Evolutionary conservation across 1,140 invertebrate species (phyloP).

Genomic region (Ladona fulva): DNA sequence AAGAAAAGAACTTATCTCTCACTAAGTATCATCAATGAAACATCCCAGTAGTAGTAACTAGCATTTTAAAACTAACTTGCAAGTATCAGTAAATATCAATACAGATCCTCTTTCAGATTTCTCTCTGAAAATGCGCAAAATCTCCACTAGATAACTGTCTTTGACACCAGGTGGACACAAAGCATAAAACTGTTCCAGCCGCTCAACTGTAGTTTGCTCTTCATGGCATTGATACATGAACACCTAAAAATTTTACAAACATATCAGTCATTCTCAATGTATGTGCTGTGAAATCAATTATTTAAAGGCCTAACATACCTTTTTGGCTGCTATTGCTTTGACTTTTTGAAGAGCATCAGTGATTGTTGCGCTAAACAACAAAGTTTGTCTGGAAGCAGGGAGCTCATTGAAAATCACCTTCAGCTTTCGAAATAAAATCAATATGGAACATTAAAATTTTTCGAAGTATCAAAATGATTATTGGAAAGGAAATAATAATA

Average conservation of each 20-base stretch:
- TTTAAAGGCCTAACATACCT: constrained; percentile 33
- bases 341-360: constrained; percentile 72
- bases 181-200: constrained; percentile 82
- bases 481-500: no score
- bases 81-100: constrained; percentile 90
- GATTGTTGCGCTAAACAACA: constrained; percentile 95
- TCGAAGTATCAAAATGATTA: no score
- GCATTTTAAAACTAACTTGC: constrained; percentile 60
- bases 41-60: no score
- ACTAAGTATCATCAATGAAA: no score
- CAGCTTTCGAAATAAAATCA: constrained; percentile 35
- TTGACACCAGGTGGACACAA: constrained; percentile 81
- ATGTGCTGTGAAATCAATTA: not conserved
- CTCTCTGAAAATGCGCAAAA: constrained; percentile 66
- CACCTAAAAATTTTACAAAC: constrained; percentile 30
- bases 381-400: constrained; percentile 70
- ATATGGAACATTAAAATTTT: not conserved
- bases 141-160: constrained; percentile 88
- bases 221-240: constrained; percentile 57
- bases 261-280: not conserved
- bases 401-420: constrained; percentile 71
- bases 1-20: no score
- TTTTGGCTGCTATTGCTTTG: constrained; percentile 50
- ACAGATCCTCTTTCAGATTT: constrained; percentile 67
- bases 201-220: constrained; percentile 70